These are phyloP conservation scores for Paramormyrops kingsleyae DNA, from an alignment of 2,113 vertebrate genomes.

Conservation along the genomic window DNA sequence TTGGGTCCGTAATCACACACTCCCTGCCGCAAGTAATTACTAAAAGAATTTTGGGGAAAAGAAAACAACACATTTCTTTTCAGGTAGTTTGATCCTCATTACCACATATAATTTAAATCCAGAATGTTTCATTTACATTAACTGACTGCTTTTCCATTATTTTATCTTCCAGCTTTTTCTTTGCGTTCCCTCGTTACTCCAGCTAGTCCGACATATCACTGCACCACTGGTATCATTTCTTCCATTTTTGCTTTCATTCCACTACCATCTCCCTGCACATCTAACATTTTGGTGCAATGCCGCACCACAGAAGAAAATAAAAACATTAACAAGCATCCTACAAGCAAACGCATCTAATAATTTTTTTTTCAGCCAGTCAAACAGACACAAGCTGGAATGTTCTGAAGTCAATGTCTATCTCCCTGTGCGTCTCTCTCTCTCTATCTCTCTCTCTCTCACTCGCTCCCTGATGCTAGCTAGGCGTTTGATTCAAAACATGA, in stretches of 20 bases:
- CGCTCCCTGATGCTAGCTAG: slow-evolving; percentile 17
- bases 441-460: background rate
- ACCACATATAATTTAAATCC: background rate
- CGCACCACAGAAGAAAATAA: background rate
- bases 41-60: background rate
- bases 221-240: background rate
- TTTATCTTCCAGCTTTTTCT: background rate
- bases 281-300: background rate
- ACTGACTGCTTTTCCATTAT: background rate
- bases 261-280: background rate
- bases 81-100: background rate
- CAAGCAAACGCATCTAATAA: background rate
- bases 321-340: background rate
- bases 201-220: background rate
- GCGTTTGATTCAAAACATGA: slow-evolving; percentile 43
- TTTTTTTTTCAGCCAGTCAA: background rate
- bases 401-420: slow-evolving; percentile 17
- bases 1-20: background rate
- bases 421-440: background rate
- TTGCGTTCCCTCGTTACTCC: background rate
- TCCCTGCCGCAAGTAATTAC: background rate
- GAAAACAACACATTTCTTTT: background rate
- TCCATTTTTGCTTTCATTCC: background rate
- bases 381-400: slow-evolving; percentile 1
- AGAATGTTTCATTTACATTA: background rate